Base-by-base conservation (phyloP, 2,113 vertebrate species). In the Erythrolamprus reginae region DNA sequence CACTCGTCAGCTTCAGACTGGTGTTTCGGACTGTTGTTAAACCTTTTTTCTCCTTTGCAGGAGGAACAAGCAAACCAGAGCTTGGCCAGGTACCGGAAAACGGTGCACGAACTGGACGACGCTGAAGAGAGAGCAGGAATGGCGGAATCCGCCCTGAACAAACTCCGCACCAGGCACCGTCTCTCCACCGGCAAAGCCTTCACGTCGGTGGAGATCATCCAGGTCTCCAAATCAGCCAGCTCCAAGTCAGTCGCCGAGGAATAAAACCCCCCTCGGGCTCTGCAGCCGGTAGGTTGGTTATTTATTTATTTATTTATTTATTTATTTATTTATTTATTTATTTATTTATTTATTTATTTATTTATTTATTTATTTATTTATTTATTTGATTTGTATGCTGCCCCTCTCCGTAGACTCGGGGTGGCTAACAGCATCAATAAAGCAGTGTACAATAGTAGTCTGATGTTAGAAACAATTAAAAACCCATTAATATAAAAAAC, bases 11-110 rank as follows among this genome's bases (percentile, higher is more conserved):
- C n/a, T n/a, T n/a, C n/a, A n/a, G n/a, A n/a, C n/a, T n/a, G n/a
- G n/a, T n/a, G n/a, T n/a, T n/a, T n/a, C n/a, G n/a, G n/a, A n/a
- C n/a, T n/a, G n/a, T n/a, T n/a, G n/a, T n/a, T n/a, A n/a, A n/a
- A n/a, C 48, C 26, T 47, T 53, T n/a, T 12, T 2, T 38, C 33
- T 9, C 1, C 17, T 1, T 21, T 92, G 10, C 33, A 97, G 97
- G 96, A 98, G 92, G 93, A 97, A 88, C 96, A 97, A 83, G 96
- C 95, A 83, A 98, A 95, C 91, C 94, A 96, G 92, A 98, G 93
- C 88, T 90, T 97, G 93, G 96, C 95, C 28, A 95, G 92, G 91
- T 96, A 97, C 92, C 95, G 92, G 82, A 97, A 98, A 92, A 96
- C 94, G 0, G 65, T 92, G 17, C 93, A 96, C 0, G 89, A 97